Conservation (phyloP, 2,113 vertebrate species). For the Mixornis gularis region DNA sequence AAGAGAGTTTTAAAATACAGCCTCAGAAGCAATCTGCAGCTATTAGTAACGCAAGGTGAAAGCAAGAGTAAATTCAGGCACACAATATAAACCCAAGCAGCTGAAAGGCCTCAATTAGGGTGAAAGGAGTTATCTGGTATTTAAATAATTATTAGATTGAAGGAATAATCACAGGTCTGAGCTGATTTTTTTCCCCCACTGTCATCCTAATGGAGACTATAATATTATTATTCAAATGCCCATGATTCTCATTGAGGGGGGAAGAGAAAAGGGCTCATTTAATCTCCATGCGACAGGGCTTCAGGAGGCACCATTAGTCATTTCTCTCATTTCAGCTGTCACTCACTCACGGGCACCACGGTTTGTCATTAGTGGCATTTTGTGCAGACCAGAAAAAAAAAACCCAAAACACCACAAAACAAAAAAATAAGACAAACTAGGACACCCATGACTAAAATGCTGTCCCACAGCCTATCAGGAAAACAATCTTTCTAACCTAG, state of each 20-base stretch:
- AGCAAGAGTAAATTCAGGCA: constrained; percentile 43
- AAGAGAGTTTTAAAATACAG: not conserved
- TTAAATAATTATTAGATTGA: constrained; percentile 85
- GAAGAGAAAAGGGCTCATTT: constrained; percentile 66
- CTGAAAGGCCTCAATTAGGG: constrained; percentile 80
- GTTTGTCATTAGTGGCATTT: constrained; percentile 82
- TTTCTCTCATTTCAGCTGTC: constrained; percentile 83
- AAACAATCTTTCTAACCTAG: no score
- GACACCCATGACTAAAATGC: no score
- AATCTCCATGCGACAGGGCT: constrained; percentile 71
- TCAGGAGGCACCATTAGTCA: constrained; percentile 72
- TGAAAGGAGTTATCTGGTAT: constrained; percentile 80
- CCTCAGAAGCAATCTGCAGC: constrained; percentile 59
- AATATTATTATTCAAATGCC: constrained; percentile 86
- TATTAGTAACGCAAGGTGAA: constrained; percentile 65
- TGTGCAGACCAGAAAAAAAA: constrained; percentile 57
- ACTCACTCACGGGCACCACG: constrained; percentile 72
- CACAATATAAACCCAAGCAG: constrained; percentile 56
- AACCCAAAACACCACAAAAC: not conserved
- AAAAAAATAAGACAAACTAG: no score
- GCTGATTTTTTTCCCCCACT: constrained; percentile 71
- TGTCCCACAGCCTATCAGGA: no score
- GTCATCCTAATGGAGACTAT: constrained; percentile 77
- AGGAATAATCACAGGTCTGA: constrained; percentile 82
- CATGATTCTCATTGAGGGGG: constrained; percentile 71